These are phyloP conservation scores for Acleris sparsana DNA, from an alignment of 2,888 invertebrate species.

Conservation along the genomic window DNA sequence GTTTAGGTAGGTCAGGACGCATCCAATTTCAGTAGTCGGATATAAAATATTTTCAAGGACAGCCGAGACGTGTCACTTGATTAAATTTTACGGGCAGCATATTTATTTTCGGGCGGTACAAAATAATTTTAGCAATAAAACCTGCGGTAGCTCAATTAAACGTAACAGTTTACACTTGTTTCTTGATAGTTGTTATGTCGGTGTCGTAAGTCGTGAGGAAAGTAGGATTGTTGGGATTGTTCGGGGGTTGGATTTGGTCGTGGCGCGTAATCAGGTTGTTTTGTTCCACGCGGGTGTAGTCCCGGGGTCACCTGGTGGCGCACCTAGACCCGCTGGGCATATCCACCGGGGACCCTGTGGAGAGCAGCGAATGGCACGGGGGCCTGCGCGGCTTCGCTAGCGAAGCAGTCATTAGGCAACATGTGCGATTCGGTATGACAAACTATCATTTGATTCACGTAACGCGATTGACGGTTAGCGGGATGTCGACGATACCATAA, in stretches of 20 bases:
- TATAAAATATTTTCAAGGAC: conserved; percentile 23
- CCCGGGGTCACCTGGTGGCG: conserved; percentile 96
- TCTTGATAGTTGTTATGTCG: not conserved
- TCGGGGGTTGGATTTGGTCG: conserved; percentile 2
- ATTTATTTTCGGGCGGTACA: conserved; percentile 3
- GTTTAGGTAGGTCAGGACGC: conserved; percentile 26
- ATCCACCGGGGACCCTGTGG: conserved; percentile 86
- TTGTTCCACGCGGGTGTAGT: conserved; percentile 82
- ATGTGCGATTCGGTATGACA: conserved; percentile 82
- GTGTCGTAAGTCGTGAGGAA: not conserved
- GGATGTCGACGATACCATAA: conserved; percentile 46
- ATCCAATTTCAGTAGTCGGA: conserved; percentile 8
- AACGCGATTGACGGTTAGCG: conserved; percentile 60
- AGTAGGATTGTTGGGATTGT: not conserved
- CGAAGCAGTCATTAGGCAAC: conserved; percentile 80
- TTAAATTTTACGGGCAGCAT: conserved; percentile 10
- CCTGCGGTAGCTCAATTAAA: not conserved
- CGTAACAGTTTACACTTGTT: conserved; percentile 4
- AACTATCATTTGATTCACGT: conserved; percentile 41
- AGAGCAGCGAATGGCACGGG: conserved; percentile 78
- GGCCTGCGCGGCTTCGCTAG: conserved; percentile 79
- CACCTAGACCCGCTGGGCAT: conserved; percentile 97
- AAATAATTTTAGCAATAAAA: not conserved
- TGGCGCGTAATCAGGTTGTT: conserved; percentile 35
- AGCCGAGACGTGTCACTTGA: conserved; percentile 1